phyloP scores from a whole-genome alignment of 2,113 vertebrate species.

The Gorsachius goisagi region DNA sequence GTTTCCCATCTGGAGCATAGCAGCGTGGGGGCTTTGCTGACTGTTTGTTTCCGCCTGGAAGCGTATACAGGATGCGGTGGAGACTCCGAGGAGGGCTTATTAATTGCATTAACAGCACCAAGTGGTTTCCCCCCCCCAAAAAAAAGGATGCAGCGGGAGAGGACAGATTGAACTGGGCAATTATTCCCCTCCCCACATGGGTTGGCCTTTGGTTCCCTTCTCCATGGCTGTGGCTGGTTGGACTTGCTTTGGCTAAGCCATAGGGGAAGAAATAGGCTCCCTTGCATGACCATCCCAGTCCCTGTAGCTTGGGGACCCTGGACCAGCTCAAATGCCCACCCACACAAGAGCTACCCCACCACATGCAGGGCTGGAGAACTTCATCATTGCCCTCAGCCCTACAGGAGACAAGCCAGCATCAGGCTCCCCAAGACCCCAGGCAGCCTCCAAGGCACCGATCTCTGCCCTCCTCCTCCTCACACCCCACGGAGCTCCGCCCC shows the following conservation, averaged over 20 bases:
- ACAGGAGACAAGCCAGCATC: neutral
- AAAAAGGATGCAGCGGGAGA: neutral
- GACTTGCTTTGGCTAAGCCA: neutral
- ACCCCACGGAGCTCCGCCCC: neutral
- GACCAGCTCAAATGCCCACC: neutral
- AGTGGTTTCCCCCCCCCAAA: neutral
- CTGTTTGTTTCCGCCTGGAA: neutral
- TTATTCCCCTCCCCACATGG: neutral
- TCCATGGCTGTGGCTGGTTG: neutral
- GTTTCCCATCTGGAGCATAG: constrained; percentile 18
- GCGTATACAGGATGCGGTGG: neutral
- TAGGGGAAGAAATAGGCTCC: neutral
- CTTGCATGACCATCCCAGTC: neutral
- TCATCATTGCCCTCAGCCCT: accelerated
- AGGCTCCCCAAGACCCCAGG: neutral
- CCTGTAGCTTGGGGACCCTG: too few relatives aligned
- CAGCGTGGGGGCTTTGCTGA: neutral
- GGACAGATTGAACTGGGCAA: neutral
- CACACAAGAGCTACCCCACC: neutral
- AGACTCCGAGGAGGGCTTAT: neutral
- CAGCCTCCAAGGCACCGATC: neutral
- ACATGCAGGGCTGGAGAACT: neutral
- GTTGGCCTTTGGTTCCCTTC: neutral
- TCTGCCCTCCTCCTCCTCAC: neutral
- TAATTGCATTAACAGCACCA: neutral